Evolutionary conservation across 1,140 invertebrate species (phyloP).

Genomic region (Drosophila rufa): DNA sequence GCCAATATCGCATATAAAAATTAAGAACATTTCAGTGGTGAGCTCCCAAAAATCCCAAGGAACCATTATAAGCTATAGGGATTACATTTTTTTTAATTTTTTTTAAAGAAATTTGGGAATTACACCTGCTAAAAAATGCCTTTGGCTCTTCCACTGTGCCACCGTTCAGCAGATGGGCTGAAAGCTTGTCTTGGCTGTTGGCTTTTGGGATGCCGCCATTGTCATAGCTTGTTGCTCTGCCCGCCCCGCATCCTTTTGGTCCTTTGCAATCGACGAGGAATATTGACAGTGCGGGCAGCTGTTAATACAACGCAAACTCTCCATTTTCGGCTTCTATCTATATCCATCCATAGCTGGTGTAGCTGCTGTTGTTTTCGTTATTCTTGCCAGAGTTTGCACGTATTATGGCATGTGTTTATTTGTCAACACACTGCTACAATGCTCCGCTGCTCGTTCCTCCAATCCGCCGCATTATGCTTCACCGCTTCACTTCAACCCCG

Average conservation of each 20-base stretch:
- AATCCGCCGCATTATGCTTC: slow-evolving; percentile 7
- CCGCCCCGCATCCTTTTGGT: slow-evolving; percentile 8
- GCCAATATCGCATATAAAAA: background rate
- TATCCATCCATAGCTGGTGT: slow-evolving; percentile 8
- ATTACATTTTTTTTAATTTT: too few relatives aligned
- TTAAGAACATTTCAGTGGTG: too few relatives aligned
- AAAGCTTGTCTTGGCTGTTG: slow-evolving; percentile 35
- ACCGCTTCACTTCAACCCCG: background rate
- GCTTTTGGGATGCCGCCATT: slow-evolving; percentile 32
- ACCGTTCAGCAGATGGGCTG: slow-evolving; percentile 8
- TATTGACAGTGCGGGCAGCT: slow-evolving; percentile 70
- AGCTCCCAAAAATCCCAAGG: too few relatives aligned
- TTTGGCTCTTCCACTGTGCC: slow-evolving; percentile 1
- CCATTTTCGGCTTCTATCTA: slow-evolving; percentile 30
- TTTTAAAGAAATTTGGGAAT: too few relatives aligned
- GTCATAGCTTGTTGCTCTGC: slow-evolving; percentile 37
- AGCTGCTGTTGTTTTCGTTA: slow-evolving; percentile 30
- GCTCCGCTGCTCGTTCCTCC: background rate
- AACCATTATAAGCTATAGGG: too few relatives aligned
- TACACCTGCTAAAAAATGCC: background rate
- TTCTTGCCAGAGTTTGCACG: slow-evolving; percentile 67
- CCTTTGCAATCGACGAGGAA: slow-evolving; percentile 15
- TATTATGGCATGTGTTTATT: slow-evolving; percentile 76
- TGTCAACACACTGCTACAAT: slow-evolving; percentile 54
- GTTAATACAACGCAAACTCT: slow-evolving; percentile 59